Percentiles rank a stretch among this genome's conserved stretches.
Conservation (phyloP, 2,113 vertebrate species). For the Apistogramma diplotaenia region DNA sequence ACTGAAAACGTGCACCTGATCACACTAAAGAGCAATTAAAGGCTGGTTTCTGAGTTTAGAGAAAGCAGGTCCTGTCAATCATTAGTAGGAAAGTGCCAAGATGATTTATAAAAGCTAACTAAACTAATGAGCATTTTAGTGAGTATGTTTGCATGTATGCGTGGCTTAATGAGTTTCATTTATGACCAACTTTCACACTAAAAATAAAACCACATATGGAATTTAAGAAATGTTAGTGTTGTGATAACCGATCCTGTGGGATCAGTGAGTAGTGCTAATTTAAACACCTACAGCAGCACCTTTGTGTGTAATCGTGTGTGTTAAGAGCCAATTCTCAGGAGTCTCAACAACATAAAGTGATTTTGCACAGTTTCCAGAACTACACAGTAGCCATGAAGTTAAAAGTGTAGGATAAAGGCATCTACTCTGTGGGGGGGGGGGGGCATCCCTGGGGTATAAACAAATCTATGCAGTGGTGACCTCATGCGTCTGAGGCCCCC, state of each 20-base stretch:
- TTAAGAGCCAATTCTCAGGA: too few species aligned
- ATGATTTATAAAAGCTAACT: background rate
- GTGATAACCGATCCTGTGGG: background rate
- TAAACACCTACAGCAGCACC: too few species aligned
- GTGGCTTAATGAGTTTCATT: background rate
- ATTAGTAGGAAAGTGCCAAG: accelerated
- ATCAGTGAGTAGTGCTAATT: too few species aligned
- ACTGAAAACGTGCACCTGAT: slow-evolving; percentile 58
- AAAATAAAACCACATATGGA: background rate
- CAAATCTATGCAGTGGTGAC: background rate
- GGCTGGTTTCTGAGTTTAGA: background rate
- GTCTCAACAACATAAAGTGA: too few species aligned
- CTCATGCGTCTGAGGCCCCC: background rate
- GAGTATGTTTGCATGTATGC: too few species aligned
- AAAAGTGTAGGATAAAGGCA: background rate
- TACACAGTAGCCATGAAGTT: too few species aligned
- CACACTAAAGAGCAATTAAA: slow-evolving; percentile 44
- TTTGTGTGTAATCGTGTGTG: too few species aligned
- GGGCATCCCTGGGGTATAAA: background rate
- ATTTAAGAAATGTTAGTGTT: background rate
- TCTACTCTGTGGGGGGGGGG: background rate
- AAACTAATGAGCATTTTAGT: too few species aligned
- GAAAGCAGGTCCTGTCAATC: background rate
- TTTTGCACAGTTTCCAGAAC: too few species aligned
- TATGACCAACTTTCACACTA: background rate